A percentile compares a stretch with the other conserved stretches of the same genome.
Evolutionary conservation across 30 jellyfish, hydroid and myxozoan genomes (phyloP).

Genomic region (Rhopilema esculentum): DNA sequence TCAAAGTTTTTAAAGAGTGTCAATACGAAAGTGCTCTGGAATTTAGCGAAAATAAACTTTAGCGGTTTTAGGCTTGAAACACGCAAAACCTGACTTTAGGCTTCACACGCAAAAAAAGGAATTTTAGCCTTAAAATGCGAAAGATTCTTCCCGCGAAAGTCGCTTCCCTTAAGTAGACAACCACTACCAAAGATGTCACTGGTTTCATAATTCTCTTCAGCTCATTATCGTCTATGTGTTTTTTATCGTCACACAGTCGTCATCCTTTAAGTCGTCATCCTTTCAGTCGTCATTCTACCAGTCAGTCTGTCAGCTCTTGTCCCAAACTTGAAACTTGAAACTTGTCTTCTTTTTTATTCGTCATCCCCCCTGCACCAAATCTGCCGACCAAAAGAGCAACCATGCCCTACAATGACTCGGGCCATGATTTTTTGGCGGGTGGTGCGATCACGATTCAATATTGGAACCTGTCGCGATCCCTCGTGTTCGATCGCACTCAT

Average conservation of each 20-base stretch:
- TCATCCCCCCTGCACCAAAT: background rate
- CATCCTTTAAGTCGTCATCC: background rate
- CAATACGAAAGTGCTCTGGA: too few relatives aligned
- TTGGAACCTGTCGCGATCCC: slow-evolving; percentile 58
- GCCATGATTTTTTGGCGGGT: slow-evolving; percentile 53
- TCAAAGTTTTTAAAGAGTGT: too few relatives aligned
- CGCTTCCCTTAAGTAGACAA: too few relatives aligned
- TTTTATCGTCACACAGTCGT: background rate
- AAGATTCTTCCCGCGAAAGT: too few relatives aligned
- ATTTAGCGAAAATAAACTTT: too few relatives aligned
- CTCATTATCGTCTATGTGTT: background rate
- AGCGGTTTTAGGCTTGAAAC: too few relatives aligned
- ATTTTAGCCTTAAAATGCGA: too few relatives aligned
- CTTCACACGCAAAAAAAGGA: too few relatives aligned
- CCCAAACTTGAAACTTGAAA: background rate
- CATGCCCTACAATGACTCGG: background rate
- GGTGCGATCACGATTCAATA: slow-evolving; percentile 27
- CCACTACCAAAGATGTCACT: too few relatives aligned
- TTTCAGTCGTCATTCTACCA: background rate
- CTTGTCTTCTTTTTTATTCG: background rate
- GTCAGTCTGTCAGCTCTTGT: background rate
- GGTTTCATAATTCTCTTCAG: too few relatives aligned
- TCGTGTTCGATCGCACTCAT: slow-evolving; percentile 14
- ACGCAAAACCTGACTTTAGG: too few relatives aligned
- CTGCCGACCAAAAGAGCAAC: slow-evolving; percentile 31